Percentiles rank a stretch among this genome's conserved stretches.
Conservation (phyloP, 1,140 invertebrate genomes). For the Nephotettix cincticeps region DNA sequence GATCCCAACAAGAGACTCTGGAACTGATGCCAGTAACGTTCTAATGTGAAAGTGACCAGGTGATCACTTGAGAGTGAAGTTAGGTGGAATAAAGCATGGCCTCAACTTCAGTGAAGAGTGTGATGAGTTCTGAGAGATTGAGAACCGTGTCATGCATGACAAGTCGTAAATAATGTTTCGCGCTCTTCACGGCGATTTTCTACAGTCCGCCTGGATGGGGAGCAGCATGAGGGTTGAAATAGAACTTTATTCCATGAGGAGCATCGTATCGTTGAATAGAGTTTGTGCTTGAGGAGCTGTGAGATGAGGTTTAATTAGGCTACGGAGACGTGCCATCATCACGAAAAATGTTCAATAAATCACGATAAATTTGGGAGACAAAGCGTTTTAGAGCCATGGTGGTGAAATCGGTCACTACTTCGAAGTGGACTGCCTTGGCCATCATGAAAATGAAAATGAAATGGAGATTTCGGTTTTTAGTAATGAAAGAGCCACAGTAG, state of each 20-base stretch:
- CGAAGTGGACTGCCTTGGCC: too few relatives aligned
- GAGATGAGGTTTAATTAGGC: too few relatives aligned
- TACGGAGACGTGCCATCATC: too few relatives aligned
- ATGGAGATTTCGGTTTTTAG: too few relatives aligned
- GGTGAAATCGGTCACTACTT: too few relatives aligned
- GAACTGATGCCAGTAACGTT: neutral
- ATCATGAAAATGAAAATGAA: too few relatives aligned
- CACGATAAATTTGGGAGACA: too few relatives aligned
- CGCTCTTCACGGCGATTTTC: neutral
- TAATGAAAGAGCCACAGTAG: too few relatives aligned
- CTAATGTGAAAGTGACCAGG: neutral
- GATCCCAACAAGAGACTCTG: neutral
- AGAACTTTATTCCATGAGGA: neutral
- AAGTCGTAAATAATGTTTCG: neutral
- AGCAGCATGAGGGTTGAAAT: neutral
- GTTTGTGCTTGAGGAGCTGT: too few relatives aligned
- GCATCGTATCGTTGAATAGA: too few relatives aligned
- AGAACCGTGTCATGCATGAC: neutral
- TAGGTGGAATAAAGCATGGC: neutral
- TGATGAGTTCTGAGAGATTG: neutral
- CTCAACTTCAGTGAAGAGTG: neutral
- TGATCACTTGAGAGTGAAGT: neutral
- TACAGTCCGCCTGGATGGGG: neutral
- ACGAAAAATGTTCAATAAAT: too few relatives aligned
- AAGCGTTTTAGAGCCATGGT: too few relatives aligned